Evolutionary conservation across 2,797 vertebrate species (phyloP).

Genomic region (Heterohyrax brucei): DNA sequence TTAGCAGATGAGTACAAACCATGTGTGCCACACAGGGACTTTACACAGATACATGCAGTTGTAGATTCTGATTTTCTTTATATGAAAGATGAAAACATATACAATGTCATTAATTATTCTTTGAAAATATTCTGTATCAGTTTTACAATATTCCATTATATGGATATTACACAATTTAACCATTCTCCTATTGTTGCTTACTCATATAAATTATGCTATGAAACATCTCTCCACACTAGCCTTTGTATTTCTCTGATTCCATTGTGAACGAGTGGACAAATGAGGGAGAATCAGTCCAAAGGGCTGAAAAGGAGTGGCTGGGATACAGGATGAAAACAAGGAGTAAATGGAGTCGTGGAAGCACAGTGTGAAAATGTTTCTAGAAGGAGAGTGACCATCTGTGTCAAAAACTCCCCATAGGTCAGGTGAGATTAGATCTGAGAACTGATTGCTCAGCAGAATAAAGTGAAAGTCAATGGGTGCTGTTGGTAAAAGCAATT

Average conservation of each 20-base stretch:
- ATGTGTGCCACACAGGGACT: too few species aligned
- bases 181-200: neutral
- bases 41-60: neutral
- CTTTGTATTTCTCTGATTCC: neutral
- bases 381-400: neutral
- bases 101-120: neutral
- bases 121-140: neutral
- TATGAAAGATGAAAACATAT: conserved; percentile 40
- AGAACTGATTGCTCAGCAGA: neutral
- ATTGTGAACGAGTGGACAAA: neutral
- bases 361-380: neutral
- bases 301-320: neutral
- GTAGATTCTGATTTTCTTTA: neutral
- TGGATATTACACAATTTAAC: conserved; percentile 2
- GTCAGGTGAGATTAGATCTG: neutral
- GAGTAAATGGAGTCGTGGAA: neutral
- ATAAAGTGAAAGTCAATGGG: neutral
- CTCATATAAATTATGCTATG: neutral
- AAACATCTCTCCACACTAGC: neutral
- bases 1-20: too few species aligned
- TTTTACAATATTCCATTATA: neutral
- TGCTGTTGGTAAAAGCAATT: neutral
- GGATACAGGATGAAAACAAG: neutral
- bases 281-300: neutral
- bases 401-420: neutral